Evolutionary conservation across 1,140 invertebrate species (phyloP).

Genomic region (Pseudomyrmex gracilis): DNA sequence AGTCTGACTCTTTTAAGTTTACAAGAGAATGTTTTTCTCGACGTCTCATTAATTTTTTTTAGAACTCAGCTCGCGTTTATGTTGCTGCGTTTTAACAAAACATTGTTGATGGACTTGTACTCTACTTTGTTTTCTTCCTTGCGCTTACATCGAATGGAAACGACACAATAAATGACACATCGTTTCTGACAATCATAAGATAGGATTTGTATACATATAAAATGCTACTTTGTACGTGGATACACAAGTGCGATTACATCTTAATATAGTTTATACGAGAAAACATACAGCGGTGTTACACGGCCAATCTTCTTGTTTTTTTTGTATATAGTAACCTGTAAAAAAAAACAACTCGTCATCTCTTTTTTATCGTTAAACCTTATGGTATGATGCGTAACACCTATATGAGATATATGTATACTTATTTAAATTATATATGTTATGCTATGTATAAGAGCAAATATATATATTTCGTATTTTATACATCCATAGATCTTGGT

Average conservation of each 20-base stretch:
- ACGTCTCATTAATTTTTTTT: constrained; percentile 4
- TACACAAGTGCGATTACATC: constrained; percentile 66
- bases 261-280: constrained; percentile 54
- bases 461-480: constrained; percentile 85
- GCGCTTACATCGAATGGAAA: constrained; percentile 3
- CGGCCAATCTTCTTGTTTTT: constrained; percentile 40
- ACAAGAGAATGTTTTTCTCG: background rate
- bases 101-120: constrained; percentile 19
- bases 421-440: constrained; percentile 83
- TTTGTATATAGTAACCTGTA: constrained; percentile 70
- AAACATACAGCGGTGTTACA: constrained; percentile 30
- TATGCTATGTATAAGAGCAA: constrained; percentile 78
- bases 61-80: background rate
- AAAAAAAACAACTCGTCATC: constrained; percentile 65
- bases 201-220: constrained; percentile 53
- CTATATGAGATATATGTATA: constrained; percentile 77
- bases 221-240: constrained; percentile 61
- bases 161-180: constrained; percentile 15
- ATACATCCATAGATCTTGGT: constrained; percentile 67
- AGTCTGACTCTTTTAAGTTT: constrained; percentile 20
- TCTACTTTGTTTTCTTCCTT: constrained; percentile 6
- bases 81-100: constrained; percentile 32
- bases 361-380: constrained; percentile 82
- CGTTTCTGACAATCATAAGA: constrained; percentile 32
- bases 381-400: constrained; percentile 80